Evolutionary conservation across 2,888 invertebrate species (phyloP).

Genomic region (Erebia epiphron): DNA sequence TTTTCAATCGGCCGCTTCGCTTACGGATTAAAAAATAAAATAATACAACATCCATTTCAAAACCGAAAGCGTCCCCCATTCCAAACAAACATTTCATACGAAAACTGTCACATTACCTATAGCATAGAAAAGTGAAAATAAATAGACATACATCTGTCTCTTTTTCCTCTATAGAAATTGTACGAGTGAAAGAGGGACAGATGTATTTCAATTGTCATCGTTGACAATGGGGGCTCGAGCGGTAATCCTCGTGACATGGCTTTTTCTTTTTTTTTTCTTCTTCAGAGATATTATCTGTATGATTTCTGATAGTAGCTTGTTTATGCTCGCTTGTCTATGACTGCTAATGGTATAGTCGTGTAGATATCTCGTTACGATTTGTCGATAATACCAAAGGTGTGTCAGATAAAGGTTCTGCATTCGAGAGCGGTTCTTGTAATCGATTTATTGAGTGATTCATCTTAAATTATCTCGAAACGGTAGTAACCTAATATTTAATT

Average conservation of each 20-base stretch:
- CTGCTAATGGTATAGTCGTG: conserved; percentile 75
- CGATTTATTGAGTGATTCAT: conserved; percentile 33
- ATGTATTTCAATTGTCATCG: conserved; percentile 73
- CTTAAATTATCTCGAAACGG: conserved; percentile 29
- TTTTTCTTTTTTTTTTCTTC: conserved; percentile 65
- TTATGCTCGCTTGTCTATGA: conserved; percentile 64
- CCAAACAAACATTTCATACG: conserved; percentile 79
- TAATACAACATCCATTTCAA: conserved; percentile 66
- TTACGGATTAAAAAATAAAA: conserved; percentile 75
- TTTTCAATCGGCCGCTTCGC: conserved; percentile 53
- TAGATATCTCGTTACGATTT: conserved; percentile 68
- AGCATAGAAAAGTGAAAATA: conserved; percentile 76
- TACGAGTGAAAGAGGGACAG: conserved; percentile 60
- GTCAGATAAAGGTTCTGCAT: conserved; percentile 50
- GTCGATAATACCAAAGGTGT: conserved; percentile 62
- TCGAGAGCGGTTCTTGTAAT: conserved; percentile 36
- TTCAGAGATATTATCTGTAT: conserved; percentile 64
- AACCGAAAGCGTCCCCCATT: conserved; percentile 54
- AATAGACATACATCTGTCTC: conserved; percentile 66
- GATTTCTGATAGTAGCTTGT: conserved; percentile 73
- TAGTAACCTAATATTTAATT: conserved; percentile 16
- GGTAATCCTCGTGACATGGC: conserved; percentile 78
- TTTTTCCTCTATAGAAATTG: conserved; percentile 45
- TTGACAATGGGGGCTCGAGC: conserved; percentile 68
- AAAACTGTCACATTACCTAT: conserved; percentile 77